Percentiles rank a stretch among this genome's conserved stretches.
These are phyloP conservation scores for Oxyura jamaicensis DNA, from an alignment of 2,113 vertebrate species.

Conservation along the genomic window DNA sequence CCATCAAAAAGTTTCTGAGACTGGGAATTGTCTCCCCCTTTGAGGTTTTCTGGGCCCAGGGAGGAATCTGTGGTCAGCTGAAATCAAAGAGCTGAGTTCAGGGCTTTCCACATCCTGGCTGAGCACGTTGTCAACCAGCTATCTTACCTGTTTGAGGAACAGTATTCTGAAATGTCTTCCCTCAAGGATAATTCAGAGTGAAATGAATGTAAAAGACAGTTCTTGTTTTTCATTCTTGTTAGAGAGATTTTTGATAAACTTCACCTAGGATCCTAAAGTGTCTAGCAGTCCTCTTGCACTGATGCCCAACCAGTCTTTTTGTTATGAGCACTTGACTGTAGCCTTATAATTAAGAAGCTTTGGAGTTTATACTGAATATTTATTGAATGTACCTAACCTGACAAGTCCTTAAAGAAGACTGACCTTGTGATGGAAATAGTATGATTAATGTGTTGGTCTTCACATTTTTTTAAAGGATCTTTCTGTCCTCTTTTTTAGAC, in stretches of 20 bases:
- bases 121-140: neutral
- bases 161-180: neutral
- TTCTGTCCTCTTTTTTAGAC: neutral
- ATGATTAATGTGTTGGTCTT: neutral
- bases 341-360: neutral
- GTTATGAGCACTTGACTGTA: neutral
- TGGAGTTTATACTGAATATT: neutral
- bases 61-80: neutral
- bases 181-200: neutral
- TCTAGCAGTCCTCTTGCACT: neutral
- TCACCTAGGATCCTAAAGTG: neutral
- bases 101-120: fast-evolving
- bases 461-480: neutral
- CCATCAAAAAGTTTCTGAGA: neutral
- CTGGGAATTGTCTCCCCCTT: neutral
- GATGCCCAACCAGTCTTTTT: neutral
- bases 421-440: neutral
- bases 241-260: neutral
- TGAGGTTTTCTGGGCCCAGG: neutral
- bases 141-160: neutral
- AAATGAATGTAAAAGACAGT: neutral
- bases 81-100: neutral
- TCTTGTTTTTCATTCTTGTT: neutral
- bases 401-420: neutral
- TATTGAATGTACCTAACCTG: neutral